Conservation (phyloP, 2,888 invertebrate species). For the Limnephilus lunatus region DNA sequence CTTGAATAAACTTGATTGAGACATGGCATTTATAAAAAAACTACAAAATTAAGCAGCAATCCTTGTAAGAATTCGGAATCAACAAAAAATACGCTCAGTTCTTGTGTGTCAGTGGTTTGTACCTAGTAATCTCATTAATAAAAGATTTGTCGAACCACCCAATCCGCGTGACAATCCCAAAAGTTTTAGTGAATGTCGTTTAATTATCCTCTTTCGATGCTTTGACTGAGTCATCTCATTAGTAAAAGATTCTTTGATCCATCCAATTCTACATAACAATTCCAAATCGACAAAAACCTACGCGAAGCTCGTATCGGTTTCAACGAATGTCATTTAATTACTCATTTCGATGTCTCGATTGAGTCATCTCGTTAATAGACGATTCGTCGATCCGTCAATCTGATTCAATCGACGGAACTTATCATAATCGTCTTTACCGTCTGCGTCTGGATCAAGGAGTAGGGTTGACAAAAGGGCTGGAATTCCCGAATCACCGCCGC, state of each 20-base stretch:
- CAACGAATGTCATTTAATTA: background rate
- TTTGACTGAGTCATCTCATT: background rate
- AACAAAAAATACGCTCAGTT: background rate
- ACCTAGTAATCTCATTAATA: background rate
- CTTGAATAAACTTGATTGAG: background rate
- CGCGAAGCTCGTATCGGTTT: background rate
- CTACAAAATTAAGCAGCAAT: background rate
- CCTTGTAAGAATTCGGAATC: background rate
- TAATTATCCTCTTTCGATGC: too few relatives aligned
- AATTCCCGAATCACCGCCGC: conserved; percentile 37
- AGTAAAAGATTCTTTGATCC: background rate
- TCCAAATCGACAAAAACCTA: background rate
- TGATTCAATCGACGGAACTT: conserved; percentile 25
- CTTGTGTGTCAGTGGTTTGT: background rate
- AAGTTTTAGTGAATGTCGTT: background rate
- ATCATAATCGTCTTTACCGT: conserved; percentile 16
- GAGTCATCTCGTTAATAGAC: background rate
- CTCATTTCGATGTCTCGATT: background rate
- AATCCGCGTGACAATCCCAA: too few relatives aligned
- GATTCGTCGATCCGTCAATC: conserved; percentile 18
- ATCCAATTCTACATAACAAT: background rate
- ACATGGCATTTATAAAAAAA: background rate
- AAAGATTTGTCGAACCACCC: background rate
- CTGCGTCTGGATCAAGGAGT: conserved; percentile 8
- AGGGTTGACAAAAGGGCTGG: conserved; percentile 27